Evolutionary conservation across 2,888 invertebrate species (phyloP).

Genomic region (Habrosyne pyritoides): DNA sequence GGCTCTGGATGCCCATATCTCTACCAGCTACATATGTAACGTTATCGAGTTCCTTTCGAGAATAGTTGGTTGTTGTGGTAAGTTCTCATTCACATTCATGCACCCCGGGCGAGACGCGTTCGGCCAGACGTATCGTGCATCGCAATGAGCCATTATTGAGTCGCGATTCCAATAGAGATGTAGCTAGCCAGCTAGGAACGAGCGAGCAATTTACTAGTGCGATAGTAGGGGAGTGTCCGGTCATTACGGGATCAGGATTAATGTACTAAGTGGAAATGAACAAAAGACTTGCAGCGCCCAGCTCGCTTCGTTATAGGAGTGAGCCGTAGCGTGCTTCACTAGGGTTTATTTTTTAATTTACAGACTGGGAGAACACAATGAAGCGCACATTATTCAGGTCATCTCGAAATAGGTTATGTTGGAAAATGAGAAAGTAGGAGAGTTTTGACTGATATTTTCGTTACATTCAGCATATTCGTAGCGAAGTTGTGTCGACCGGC

Average conservation of each 20-base stretch:
- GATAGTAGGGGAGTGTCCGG: constrained; percentile 62
- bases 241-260: constrained; percentile 55
- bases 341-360: neutral
- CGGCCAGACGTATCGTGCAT: constrained; percentile 61
- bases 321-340: neutral
- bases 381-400: neutral
- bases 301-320: neutral
- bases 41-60: constrained; percentile 21
- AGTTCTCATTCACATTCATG: constrained; percentile 56
- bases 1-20: neutral
- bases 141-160: constrained; percentile 61
- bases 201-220: constrained; percentile 55
- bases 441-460: neutral
- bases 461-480: neutral
- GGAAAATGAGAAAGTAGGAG: neutral
- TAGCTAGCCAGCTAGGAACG: constrained; percentile 42
- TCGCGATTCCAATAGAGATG: constrained; percentile 65
- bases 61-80: constrained; percentile 30
- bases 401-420: neutral
- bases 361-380: neutral
- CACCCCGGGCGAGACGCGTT: constrained; percentile 59
- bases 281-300: constrained; percentile 13
- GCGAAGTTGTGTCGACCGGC: neutral
- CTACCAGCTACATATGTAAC: neutral
- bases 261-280: constrained; percentile 28